phyloP scores from a whole-genome alignment of 2,797 vertebrate species.

The Microtus agrestis region DNA sequence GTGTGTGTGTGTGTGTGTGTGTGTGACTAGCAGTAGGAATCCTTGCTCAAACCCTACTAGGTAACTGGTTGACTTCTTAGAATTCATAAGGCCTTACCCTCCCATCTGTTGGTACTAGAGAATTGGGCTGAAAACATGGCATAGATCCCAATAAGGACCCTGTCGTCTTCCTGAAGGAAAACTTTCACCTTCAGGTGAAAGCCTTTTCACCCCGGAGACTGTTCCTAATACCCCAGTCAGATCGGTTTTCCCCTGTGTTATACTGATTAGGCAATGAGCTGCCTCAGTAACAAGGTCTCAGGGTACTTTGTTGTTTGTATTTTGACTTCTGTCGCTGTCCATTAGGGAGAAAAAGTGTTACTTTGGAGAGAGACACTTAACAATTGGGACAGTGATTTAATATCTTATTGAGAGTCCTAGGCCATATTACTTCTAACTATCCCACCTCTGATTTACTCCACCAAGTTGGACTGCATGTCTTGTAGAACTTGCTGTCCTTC shows the following conservation, averaged over 20 bases:
- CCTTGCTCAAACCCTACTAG: neutral
- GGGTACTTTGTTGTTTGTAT: neutral
- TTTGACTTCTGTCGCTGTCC: neutral
- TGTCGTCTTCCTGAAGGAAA: neutral
- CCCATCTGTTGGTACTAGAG: neutral
- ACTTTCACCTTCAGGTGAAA: neutral
- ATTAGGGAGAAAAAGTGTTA: neutral
- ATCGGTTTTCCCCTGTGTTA: neutral
- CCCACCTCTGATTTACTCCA: neutral
- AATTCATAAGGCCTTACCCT: neutral
- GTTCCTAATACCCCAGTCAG: neutral
- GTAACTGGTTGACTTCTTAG: neutral
- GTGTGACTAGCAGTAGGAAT: neutral
- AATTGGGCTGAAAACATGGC: neutral
- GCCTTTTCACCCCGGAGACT: neutral
- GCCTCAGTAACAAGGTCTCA: constrained; percentile 58
- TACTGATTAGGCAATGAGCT: neutral
- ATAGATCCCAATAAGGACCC: neutral
- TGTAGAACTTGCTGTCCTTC: neutral
- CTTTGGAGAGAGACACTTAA: neutral
- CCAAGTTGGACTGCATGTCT: neutral
- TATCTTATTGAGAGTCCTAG: constrained; percentile 18
- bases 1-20: no score
- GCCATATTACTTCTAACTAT: neutral
- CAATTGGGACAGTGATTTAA: neutral